These are phyloP conservation scores for Tipula helvola DNA, from an alignment of 2,888 invertebrate species.

Conservation along the genomic window DNA sequence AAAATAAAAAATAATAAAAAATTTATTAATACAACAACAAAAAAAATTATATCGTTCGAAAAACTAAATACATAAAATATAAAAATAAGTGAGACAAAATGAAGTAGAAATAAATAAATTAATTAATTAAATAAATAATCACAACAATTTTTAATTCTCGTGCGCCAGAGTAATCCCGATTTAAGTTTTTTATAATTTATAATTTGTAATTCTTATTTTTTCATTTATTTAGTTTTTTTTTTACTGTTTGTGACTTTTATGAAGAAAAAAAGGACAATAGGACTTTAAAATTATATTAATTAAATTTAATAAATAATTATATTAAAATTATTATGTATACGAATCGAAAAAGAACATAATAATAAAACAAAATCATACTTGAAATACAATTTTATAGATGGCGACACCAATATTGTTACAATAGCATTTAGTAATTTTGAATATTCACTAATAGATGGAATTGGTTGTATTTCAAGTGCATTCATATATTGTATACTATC, in stretches of 20 bases:
- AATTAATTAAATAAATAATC: neutral
- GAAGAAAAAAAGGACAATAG: neutral
- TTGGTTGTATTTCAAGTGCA: neutral
- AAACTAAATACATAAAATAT: neutral
- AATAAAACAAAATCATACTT: neutral
- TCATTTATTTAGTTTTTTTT: neutral
- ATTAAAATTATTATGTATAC: neutral
- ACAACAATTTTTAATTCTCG: neutral
- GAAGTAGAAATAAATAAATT: neutral
- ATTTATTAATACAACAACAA: neutral
- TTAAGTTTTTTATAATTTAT: neutral
- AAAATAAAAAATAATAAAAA: neutral
- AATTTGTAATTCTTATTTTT: neutral
- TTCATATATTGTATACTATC: no score
- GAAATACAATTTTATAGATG: neutral
- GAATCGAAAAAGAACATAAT: neutral
- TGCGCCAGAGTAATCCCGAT: neutral
- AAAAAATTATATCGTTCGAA: neutral
- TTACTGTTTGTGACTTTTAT: neutral
- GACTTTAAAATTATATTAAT: neutral
- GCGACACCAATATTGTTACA: neutral
- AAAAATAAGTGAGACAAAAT: neutral
- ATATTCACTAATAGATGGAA: neutral
- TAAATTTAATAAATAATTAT: neutral
- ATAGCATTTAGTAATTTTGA: neutral